Evolutionary conservation across 2,797 vertebrate genomes (phyloP).

Genomic region (Gymnoscopelus braueri): DNA sequence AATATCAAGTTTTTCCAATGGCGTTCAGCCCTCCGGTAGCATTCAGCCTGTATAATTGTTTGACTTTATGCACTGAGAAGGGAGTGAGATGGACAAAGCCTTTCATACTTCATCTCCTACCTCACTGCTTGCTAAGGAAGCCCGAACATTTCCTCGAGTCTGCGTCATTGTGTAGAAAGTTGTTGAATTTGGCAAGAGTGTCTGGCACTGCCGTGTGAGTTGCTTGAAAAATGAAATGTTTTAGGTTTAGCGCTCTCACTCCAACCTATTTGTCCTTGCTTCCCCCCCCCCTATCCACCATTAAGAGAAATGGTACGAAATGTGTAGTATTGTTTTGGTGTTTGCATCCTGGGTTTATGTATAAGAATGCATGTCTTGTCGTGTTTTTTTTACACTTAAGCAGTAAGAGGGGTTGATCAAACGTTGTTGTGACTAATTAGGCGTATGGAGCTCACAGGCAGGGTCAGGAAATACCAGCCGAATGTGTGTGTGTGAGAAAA

Average conservation of each 20-base stretch:
- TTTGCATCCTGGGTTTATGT: slow-evolving; percentile 46
- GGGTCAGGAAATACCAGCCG: slow-evolving; percentile 81
- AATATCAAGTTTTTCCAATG: too few relatives aligned
- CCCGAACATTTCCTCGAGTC: slow-evolving; percentile 52
- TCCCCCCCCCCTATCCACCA: too few relatives aligned
- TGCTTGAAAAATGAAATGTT: slow-evolving; percentile 13
- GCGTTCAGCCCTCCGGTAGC: too few relatives aligned
- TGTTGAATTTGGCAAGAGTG: slow-evolving; percentile 68
- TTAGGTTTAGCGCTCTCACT: not conserved
- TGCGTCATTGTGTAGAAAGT: slow-evolving; percentile 45
- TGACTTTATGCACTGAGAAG: slow-evolving; percentile 48
- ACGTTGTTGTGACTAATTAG: slow-evolving; percentile 51
- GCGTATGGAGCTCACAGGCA: slow-evolving; percentile 53
- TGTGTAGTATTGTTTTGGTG: slow-evolving; percentile 23
- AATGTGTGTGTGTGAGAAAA: slow-evolving; percentile 39
- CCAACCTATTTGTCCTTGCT: not conserved
- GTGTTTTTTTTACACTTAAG: slow-evolving; percentile 20
- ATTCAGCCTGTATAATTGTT: slow-evolving; percentile 14
- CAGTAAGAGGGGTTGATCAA: slow-evolving; percentile 55
- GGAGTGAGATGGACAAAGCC: not conserved
- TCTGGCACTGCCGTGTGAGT: slow-evolving; percentile 29
- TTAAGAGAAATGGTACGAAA: too few relatives aligned
- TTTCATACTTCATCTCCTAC: slow-evolving; percentile 9
- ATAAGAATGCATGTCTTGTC: slow-evolving; percentile 28
- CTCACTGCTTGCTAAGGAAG: slow-evolving; percentile 50